Evolutionary conservation across 2,797 vertebrate genomes (phyloP), one percentile per base, ranked within the genome.

Genomic region (Amblyopsis hoosieri): DNA sequence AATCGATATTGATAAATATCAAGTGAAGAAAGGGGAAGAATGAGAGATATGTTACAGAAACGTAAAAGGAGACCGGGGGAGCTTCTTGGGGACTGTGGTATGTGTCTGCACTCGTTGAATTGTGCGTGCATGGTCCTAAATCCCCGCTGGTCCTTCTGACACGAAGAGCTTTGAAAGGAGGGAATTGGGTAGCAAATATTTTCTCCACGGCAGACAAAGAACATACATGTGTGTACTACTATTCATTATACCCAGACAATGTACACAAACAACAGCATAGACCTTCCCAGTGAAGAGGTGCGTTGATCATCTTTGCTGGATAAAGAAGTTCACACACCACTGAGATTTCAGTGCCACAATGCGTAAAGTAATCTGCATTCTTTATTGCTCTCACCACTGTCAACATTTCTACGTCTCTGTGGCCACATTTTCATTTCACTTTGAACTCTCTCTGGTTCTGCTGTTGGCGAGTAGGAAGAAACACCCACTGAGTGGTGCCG

Each of bases 341-440:
- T 31, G 1, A 46, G 33, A 23, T 45, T 19, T 53, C 45, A n/a
- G 15, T 47, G 49, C 49, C 33, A 53, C n/a, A 15, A 57, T 60
- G 31, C 29, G 33, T 45, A 14, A 13, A 56, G 33, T 31, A 14
- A 57, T 57, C 60, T 57, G n/a, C 33, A 11, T 45, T 56, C 33
- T 56, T 60, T 31, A 62, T 67, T 54, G 48, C 47, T 53, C 45
- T 42, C 51, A 58, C 14, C 1, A 19, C 17, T 64, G 60, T 72
- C n/a, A 37, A 57, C 57, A 51, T 17, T 50, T 54, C 57, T 42
- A 42, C 3, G 4, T 14, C 3, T 47, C 54, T 6, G 57, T 42
- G 60, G 66, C 45, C 53, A 23, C 31, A 23, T 31, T 33, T 54
- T 54, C 52, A 13, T 54, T 66, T 12, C 6, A 55, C 37, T 42